Base-by-base conservation (phyloP, 2,113 vertebrate species). In the Uria aalge region DNA sequence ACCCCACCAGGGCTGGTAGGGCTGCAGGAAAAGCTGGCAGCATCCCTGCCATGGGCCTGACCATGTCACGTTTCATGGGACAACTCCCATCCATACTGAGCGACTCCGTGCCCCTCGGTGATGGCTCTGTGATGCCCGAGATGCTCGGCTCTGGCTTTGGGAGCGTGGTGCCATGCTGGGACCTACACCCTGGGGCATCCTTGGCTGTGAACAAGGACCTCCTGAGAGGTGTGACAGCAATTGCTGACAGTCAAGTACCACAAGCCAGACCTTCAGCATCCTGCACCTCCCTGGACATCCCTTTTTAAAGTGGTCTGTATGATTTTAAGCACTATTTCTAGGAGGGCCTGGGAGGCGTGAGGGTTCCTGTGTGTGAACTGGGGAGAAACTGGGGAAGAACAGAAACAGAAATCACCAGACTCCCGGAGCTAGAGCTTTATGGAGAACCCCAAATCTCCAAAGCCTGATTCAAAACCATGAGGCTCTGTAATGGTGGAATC, bases 101-200 rank as follows among this genome's bases (percentile, higher is more conserved):
- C 0, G 4, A 18, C 47, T 29, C 59, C 0, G 1, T 19, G 72
- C 17, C 64, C 60, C 69, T 17, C 20, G 3, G 45, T 45, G 45
- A 1, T 2, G 8, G 34, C 52, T 57, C 27, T 0, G 5, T 2
- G 29, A 11, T 12, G 64, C 75, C 21, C 3, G 3, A 26, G 32
- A 14, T 15, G 41, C 67, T n/a, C 2, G 1, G 45, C 52, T 29
- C 76, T 11, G 56, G 32, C 17, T 83, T 62, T 75, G 60, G 72
- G 50, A 30, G 6, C 12, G 38, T 9, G 48, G 22, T 53, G 38
- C 43, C 63, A 34, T 3, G 2, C 22, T 15, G 50, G 59, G 60
- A 66, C 38, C 59, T 30, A 34, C 43, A 67, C 36, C 43, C 18
- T 5, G 0, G 24, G 18, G 64, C 26, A 75, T 5, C 26, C 34